Evolutionary conservation across 2,797 vertebrate species (phyloP).

Genomic region (Glyptemys insculpta): DNA sequence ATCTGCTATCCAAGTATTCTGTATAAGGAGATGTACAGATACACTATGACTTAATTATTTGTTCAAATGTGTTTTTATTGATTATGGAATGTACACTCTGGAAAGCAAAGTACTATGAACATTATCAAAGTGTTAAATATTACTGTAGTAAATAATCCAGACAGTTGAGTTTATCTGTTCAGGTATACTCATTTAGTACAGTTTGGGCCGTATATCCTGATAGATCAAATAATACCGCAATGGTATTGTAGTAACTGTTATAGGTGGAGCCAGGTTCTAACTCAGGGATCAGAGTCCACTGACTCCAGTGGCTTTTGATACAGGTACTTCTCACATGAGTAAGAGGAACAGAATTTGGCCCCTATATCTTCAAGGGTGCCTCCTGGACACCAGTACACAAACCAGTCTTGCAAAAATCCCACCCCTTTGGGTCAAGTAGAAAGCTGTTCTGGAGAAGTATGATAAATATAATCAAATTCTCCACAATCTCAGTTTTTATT

Average conservation of each 20-base stretch:
- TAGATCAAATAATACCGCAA: background rate
- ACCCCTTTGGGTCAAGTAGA: background rate
- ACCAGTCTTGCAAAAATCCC: rapidly evolving
- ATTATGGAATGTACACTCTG: background rate
- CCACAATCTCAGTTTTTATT: background rate
- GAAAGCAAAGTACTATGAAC: background rate
- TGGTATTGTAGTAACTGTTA: background rate
- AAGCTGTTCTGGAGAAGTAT: rapidly evolving
- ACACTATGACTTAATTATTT: slow-evolving; percentile 19
- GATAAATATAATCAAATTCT: rapidly evolving
- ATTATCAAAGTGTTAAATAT: background rate
- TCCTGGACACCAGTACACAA: rapidly evolving
- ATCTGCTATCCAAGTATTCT: slow-evolving; percentile 31
- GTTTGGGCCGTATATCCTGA: background rate
- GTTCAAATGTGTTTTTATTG: background rate
- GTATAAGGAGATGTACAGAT: background rate
- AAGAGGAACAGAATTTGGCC: background rate
- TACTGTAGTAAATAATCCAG: slow-evolving; percentile 36
- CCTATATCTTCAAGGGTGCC: background rate
- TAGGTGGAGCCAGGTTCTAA: background rate
- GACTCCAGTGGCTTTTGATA: background rate
- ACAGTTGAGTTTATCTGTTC: slow-evolving; percentile 1
- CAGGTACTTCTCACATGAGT: background rate
- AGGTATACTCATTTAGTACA: background rate
- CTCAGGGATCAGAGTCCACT: background rate